Percentiles rank a stretch among this genome's conserved stretches.
phyloP scores from a whole-genome alignment of 2,113 vertebrate genomes.

The Coregonus clupeaformis region DNA sequence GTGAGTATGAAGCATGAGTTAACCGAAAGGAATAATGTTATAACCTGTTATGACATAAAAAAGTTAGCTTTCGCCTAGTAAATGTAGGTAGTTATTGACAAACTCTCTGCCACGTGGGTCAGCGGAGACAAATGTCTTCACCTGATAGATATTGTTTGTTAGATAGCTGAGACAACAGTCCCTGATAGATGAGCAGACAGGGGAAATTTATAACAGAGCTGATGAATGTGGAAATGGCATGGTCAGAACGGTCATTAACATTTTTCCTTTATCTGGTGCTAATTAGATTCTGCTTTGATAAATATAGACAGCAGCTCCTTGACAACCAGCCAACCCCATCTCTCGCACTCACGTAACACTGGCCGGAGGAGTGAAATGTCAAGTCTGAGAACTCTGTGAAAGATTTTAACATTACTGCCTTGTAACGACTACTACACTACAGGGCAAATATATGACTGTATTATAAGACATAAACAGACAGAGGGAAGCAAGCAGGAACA shows the following conservation, averaged over 20 bases:
- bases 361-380: neutral
- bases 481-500: neutral
- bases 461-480: neutral
- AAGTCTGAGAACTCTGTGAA: neutral
- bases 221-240: slow-evolving; percentile 53
- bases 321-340: slow-evolving; percentile 36
- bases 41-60: no score
- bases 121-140: slow-evolving; percentile 1
- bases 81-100: neutral
- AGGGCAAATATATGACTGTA: neutral
- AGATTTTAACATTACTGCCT: neutral
- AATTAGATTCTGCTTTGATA: slow-evolving; percentile 68
- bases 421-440: neutral
- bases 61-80: neutral
- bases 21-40: no score
- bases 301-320: slow-evolving; percentile 53
- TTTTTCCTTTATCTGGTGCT: slow-evolving; percentile 53
- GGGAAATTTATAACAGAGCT: slow-evolving; percentile 54
- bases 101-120: slow-evolving; percentile 6
- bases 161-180: slow-evolving; percentile 9
- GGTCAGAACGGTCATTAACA: slow-evolving; percentile 46
- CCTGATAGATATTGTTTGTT: slow-evolving; percentile 27
- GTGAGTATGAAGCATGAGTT: no score
- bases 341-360: slow-evolving; percentile 11
- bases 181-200: slow-evolving; percentile 34